phyloP scores from a whole-genome alignment of 2,797 vertebrate species.

The Argyrosomus regius region DNA sequence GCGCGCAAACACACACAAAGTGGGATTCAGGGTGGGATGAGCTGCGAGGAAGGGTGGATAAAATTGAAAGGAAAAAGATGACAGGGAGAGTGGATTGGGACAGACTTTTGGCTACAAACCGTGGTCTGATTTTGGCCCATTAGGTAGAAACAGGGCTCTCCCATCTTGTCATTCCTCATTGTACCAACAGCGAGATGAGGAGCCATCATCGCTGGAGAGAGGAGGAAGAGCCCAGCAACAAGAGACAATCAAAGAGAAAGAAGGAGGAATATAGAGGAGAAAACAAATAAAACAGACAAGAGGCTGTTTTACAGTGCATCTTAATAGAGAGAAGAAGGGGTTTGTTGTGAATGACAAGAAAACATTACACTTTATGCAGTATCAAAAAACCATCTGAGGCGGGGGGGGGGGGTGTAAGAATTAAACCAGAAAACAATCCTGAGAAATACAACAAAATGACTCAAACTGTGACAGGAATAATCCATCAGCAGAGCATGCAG shows the following conservation, averaged over 20 bases:
- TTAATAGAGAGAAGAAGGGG: slow-evolving; percentile 52
- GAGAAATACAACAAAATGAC: slow-evolving; percentile 37
- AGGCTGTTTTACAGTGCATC: slow-evolving; percentile 81
- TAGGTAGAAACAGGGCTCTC: slow-evolving; percentile 99
- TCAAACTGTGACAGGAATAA: slow-evolving; percentile 40
- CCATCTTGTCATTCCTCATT: slow-evolving; percentile 99
- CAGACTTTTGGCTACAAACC: slow-evolving; percentile 98
- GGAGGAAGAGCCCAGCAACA: slow-evolving; percentile 93
- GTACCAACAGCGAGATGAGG: slow-evolving; percentile 99
- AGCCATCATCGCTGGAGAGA: slow-evolving; percentile 99
- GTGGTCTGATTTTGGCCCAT: slow-evolving; percentile 99
- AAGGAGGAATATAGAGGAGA: slow-evolving; percentile 70
- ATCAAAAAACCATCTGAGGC: slow-evolving; percentile 23
- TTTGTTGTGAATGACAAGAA: slow-evolving; percentile 50
- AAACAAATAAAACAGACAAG: slow-evolving; percentile 84
- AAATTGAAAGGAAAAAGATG: slow-evolving; percentile 61
- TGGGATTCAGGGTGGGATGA: slow-evolving; percentile 71
- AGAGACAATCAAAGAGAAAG: slow-evolving; percentile 83
- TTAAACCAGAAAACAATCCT: slow-evolving; percentile 27
- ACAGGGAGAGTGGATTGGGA: slow-evolving; percentile 62
- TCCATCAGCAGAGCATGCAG: slow-evolving; percentile 36
- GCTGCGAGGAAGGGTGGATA: slow-evolving; percentile 55
- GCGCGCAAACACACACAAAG: slow-evolving; percentile 77
- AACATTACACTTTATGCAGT: slow-evolving; percentile 37
- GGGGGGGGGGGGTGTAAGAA: slow-evolving; percentile 12